Conservation (phyloP, 2,888 invertebrate species). For the Drosophila algonquin region DNA sequence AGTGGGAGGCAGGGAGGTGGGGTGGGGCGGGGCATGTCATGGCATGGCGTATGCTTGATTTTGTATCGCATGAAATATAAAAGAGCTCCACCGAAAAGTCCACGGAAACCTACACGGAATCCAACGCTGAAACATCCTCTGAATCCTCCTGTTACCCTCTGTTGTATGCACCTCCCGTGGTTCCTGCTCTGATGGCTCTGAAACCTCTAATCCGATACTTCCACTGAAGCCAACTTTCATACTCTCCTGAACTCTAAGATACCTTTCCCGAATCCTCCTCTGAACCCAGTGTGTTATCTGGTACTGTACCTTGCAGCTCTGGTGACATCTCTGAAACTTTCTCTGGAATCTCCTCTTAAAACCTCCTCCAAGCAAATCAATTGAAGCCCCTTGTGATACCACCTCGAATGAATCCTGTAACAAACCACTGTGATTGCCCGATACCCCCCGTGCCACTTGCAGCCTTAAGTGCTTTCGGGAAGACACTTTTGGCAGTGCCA, state of each 20-base stretch:
- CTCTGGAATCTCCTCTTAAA: too few species aligned
- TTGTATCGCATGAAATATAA: constrained; percentile 32
- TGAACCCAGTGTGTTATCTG: too few species aligned
- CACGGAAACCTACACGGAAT: neutral
- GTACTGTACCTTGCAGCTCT: too few species aligned
- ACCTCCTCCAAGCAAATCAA: too few species aligned
- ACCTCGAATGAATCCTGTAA: too few species aligned
- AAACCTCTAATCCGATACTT: neutral
- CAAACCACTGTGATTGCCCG: neutral
- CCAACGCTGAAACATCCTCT: neutral
- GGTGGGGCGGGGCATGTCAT: too few species aligned
- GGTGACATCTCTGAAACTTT: too few species aligned
- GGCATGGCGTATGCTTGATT: constrained; percentile 63
- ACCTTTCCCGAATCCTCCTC: too few species aligned
- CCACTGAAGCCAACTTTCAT: neutral
- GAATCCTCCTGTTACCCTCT: too few species aligned
- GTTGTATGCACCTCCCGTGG: neutral
- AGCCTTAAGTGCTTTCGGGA: constrained; percentile 23
- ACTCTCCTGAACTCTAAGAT: too few species aligned
- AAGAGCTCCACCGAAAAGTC: constrained; percentile 9
- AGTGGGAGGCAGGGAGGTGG: neutral
- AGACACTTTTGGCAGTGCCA: neutral
- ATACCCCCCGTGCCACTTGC: neutral
- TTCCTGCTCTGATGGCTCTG: neutral
- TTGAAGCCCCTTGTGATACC: too few species aligned